Percentiles rank a stretch among this genome's conserved stretches.
phyloP scores from a whole-genome alignment of 1,140 invertebrate genomes.

The Musca domestica region DNA sequence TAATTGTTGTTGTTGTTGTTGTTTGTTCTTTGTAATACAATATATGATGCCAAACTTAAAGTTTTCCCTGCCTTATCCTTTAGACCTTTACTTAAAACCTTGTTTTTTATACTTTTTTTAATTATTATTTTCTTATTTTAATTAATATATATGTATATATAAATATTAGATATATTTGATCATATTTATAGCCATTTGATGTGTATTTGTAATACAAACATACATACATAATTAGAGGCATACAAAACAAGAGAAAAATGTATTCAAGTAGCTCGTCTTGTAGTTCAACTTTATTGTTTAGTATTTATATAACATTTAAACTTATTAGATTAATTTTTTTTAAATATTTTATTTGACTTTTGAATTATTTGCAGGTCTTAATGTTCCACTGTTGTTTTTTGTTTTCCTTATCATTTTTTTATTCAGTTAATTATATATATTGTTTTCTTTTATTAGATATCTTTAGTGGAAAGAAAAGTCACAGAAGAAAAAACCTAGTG shows the following conservation, averaged over 20 bases:
- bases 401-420: neutral
- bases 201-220: no score
- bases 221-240: no score
- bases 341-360: no score
- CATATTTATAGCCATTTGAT: no score
- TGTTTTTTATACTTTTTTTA: slow-evolving; percentile 1
- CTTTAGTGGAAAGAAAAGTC: neutral
- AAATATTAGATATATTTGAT: no score
- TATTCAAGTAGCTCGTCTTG: no score
- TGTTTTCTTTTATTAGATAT: slow-evolving; percentile 1
- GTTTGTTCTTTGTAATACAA: slow-evolving; percentile 5
- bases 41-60: slow-evolving; percentile 2
- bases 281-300: no score
- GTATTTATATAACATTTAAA: no score
- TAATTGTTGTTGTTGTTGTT: slow-evolving; percentile 21
- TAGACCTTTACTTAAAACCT: neutral
- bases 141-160: neutral
- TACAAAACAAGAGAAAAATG: no score
- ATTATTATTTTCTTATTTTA: slow-evolving; percentile 14
- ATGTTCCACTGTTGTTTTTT: neutral
- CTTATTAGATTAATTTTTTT: no score
- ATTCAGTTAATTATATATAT: neutral
- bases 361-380: no score
- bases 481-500: neutral
- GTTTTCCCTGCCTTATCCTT: slow-evolving; percentile 16